A percentile compares a stretch with the other conserved stretches of the same genome.
phyloP scores from a whole-genome alignment of 2,113 vertebrate species.

The Corythoichthys intestinalis region DNA sequence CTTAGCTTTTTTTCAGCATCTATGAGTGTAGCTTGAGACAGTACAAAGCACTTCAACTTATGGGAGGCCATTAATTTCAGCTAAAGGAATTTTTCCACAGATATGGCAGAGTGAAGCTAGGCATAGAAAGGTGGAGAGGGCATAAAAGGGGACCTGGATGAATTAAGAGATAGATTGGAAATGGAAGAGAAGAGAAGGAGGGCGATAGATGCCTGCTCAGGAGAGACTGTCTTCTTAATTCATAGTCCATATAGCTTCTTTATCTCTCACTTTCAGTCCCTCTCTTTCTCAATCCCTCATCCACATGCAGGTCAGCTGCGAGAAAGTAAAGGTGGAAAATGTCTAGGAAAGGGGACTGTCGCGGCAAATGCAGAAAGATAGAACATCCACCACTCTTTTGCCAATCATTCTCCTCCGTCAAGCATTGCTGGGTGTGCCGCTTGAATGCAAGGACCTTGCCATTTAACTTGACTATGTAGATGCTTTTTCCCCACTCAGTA shows the following conservation, averaged over 20 bases:
- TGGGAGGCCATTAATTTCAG: conserved; percentile 45
- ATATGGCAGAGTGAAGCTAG: conserved; percentile 28
- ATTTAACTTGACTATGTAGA: conserved; percentile 65
- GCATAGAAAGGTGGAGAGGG: conserved; percentile 21
- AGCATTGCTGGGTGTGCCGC: conserved; percentile 43
- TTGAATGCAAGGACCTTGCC: conserved; percentile 38
- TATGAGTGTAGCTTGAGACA: conserved; percentile 18
- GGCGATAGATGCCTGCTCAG: conserved; percentile 38
- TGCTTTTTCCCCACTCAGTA: conserved; percentile 63
- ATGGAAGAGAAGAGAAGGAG: conserved; percentile 47
- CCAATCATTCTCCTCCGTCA: conserved; percentile 64
- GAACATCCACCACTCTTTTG: conserved; percentile 57
- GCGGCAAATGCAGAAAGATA: conserved; percentile 49
- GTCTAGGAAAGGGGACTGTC: conserved; percentile 50
- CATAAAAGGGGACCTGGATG: conserved; percentile 41
- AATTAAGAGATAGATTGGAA: conserved; percentile 51
- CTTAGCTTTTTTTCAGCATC: conserved; percentile 19
- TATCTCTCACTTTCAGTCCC: conserved; percentile 57
- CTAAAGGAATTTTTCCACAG: conserved; percentile 31
- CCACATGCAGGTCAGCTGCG: conserved; percentile 59
- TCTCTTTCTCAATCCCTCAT: conserved; percentile 49
- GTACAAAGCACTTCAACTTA: conserved; percentile 27
- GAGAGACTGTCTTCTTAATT: conserved; percentile 55
- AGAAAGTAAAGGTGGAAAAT: conserved; percentile 42
- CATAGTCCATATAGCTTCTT: conserved; percentile 58